Evolutionary conservation across 2,113 vertebrate species (phyloP), one percentile per base, ranked within the genome.

Genomic region (Empidonax traillii): DNA sequence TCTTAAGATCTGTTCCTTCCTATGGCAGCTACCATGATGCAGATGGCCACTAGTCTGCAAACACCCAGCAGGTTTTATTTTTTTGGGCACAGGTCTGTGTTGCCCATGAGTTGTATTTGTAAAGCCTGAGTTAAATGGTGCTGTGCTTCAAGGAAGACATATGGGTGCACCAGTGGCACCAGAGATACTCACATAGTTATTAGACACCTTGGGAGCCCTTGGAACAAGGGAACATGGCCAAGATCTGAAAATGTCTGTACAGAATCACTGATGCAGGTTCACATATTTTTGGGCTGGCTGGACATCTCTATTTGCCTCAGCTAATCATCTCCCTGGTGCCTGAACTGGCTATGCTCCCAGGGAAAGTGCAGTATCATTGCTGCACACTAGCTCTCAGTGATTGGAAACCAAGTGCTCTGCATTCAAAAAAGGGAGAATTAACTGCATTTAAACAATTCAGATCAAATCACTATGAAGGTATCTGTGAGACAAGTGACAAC

Each of bases 111-210:
- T 31, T 69, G 12, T 21, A 39, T 77, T 75, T 78, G 47, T 27
- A 87, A 91, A 73, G 31, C 31, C 37, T 87, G 20, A 67, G n/a
- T 51, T 80, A 74, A 43, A 12, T 56, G 24, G 9, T 35, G 6
- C 21, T 8, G 0, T 67, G 25, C 19, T 75, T 88, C 0, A 0
- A 59, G 19, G 27, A 47, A 15, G 16, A 30, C 20, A 31, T n/a
- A 19, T 39, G n/a, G 85, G 16, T 21, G 79, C 47, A 49, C 47
- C 47, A 13, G 21, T 51, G 16, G 46, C 27, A 74, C 14, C 35
- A 66, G 13, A 63, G 41, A 13, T 12, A n/a, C 1, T 10, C 13
- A 10, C 7, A 51, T 27, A 58, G 10, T 18, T 88, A 9, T 58
- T 21, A 71, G 62, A 33, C 2, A 18, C 4, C 10, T 58, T 8